Percentiles rank a stretch among this genome's conserved stretches.
phyloP scores from a whole-genome alignment of 2,888 invertebrate genomes.

The Beris chalybata region DNA sequence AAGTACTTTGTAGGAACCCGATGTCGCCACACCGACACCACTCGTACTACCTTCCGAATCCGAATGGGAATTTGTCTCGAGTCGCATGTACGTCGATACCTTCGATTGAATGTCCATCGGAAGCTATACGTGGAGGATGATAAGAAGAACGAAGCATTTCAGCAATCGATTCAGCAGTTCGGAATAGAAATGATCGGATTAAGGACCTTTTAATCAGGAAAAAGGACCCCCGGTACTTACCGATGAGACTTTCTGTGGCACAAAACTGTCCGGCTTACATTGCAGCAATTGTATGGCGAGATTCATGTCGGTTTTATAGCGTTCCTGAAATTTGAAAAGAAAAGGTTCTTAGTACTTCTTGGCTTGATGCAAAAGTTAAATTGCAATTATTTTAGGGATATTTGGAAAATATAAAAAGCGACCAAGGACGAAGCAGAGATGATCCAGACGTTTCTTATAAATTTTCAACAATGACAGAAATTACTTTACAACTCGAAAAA shows the following conservation, averaged over 20 bases:
- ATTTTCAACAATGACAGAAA: too few relatives aligned
- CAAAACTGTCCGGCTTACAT: constrained; percentile 93
- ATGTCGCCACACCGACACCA: constrained; percentile 53
- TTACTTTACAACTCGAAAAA: too few relatives aligned
- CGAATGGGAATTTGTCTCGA: constrained; percentile 56
- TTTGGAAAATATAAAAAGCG: too few relatives aligned
- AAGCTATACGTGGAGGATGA: constrained; percentile 63
- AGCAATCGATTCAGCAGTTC: too few relatives aligned
- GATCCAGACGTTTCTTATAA: not conserved
- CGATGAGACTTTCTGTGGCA: constrained; percentile 86
- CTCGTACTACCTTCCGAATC: constrained; percentile 56
- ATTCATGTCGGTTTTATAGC: constrained; percentile 91
- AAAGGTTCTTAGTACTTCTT: constrained; percentile 4
- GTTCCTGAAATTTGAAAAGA: constrained; percentile 69
- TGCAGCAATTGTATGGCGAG: constrained; percentile 91
- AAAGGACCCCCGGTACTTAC: constrained; percentile 62
- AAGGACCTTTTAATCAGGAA: not conserved
- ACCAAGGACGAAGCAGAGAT: too few relatives aligned
- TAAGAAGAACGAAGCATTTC: not conserved
- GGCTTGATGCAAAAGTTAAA: too few relatives aligned
- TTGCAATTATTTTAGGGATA: too few relatives aligned
- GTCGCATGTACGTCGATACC: constrained; percentile 70
- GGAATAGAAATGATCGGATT: constrained; percentile 5
- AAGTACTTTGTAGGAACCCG: constrained; percentile 56
- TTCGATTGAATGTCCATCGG: constrained; percentile 90